phyloP scores from a whole-genome alignment of 92 coral and sea anemone species.

The Blastomussa wellsi region DNA sequence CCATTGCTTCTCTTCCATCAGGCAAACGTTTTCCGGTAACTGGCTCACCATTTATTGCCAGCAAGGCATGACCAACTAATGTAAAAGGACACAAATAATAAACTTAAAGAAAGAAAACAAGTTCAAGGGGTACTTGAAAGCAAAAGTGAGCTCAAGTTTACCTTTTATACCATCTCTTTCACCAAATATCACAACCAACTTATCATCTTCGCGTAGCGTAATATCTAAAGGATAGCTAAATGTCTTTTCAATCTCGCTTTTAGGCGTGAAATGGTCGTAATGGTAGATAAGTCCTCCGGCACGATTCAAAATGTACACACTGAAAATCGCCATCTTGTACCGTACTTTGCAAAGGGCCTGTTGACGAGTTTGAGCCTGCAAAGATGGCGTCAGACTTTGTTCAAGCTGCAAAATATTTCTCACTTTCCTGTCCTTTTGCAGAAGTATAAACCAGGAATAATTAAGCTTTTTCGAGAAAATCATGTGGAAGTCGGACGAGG shows the following conservation, averaged over 20 bases:
- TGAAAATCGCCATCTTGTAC: conserved; percentile 95
- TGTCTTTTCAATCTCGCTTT: conserved; percentile 92
- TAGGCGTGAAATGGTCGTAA: conserved; percentile 86
- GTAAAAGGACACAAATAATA: neutral
- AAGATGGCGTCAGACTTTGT: conserved; percentile 51
- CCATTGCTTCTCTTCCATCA: conserved; percentile 93
- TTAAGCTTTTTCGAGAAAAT: neutral
- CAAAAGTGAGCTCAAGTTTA: neutral
- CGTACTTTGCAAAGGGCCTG: conserved; percentile 7
- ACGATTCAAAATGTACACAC: conserved; percentile 90
- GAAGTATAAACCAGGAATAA: neutral
- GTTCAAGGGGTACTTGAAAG: neutral
- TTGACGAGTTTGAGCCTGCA: neutral
- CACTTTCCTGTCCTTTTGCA: conserved; percentile 6
- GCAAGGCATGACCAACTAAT: conserved; percentile 91
- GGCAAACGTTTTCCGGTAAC: conserved; percentile 79
- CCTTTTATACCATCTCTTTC: conserved; percentile 97
- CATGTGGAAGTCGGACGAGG: conserved; percentile 25
- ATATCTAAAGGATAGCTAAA: conserved; percentile 97
- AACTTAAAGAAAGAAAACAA: neutral
- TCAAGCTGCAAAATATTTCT: conserved; percentile 20
- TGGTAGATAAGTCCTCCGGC: conserved; percentile 99
- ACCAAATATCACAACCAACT: conserved; percentile 88
- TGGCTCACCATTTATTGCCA: conserved; percentile 91
- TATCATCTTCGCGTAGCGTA: conserved; percentile 90